These are phyloP conservation scores for Neogobius melanostomus DNA, from an alignment of 2,113 vertebrate genomes.

Conservation along the genomic window DNA sequence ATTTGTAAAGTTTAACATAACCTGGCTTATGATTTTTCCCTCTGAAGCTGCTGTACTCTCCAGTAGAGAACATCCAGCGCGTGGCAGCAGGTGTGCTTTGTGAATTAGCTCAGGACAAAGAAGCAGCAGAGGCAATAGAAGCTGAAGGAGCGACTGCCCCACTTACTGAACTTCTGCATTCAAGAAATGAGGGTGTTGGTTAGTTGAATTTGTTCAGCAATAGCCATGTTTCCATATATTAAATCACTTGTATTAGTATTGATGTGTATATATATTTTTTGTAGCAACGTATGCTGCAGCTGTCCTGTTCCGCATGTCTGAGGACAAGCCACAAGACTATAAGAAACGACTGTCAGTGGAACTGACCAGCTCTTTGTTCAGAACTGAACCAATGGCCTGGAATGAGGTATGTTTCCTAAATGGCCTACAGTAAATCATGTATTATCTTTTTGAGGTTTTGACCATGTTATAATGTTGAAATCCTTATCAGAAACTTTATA, in stretches of 20 bases:
- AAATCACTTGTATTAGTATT: no score
- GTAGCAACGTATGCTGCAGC: conserved; percentile 96
- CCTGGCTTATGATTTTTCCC: neutral
- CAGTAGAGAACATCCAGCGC: conserved; percentile 98
- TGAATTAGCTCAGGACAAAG: conserved; percentile 98
- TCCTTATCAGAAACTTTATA: no score
- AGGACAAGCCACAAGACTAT: conserved; percentile 98
- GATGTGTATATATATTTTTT: neutral
- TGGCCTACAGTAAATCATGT: no score
- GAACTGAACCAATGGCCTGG: conserved; percentile 97
- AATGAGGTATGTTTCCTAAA: conserved; percentile 83
- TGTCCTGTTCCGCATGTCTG: conserved; percentile 98
- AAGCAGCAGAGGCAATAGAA: conserved; percentile 96
- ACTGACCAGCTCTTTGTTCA: conserved; percentile 95
- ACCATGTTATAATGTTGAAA: no score
- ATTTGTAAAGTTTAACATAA: neutral
- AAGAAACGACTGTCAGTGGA: conserved; percentile 97
- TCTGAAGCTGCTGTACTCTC: conserved; percentile 92
- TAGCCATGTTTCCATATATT: neutral
- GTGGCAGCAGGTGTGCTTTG: conserved; percentile 97
- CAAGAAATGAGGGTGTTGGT: conserved; percentile 98
- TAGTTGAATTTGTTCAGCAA: conserved; percentile 31
- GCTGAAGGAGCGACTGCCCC: conserved; percentile 97
- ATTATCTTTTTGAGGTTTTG: no score
- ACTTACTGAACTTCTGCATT: conserved; percentile 94